Base-by-base conservation (phyloP, 2,113 vertebrate genomes). In the Oenanthe oenanthe region DNA sequence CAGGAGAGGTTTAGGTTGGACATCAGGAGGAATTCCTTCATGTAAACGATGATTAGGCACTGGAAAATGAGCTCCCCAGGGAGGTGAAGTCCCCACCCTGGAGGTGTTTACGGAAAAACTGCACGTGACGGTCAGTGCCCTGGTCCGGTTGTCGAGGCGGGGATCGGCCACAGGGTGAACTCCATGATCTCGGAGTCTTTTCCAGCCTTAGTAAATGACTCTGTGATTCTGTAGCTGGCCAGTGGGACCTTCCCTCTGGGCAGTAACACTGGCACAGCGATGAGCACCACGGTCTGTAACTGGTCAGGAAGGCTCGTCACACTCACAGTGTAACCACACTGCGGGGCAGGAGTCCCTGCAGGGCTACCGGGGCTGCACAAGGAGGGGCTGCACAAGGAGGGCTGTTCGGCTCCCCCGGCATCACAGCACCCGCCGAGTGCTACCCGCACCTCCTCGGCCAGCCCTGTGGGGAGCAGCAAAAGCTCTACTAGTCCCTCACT, bases 401-500 rank as follows among this genome's bases (percentile, higher is more conserved):
- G n/a, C 57, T 56, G 42, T 8, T 9, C 13, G 13, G 48, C 42
- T 71, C 20, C 34, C 22, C 34, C 19, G 36, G 36, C 36, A 32
- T 32, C 19, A 3, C 38, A 4, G 77, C 85, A 20, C 9, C 22
- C 32, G 28, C n/a, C 29, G 9, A 21, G 47, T 54, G 3, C n/a
- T 61, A 31, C 48, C 57, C 48, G 43, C 78, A 36, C 31, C 48
- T 36, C n/a, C 86, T 34, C 13, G 9, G 34, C 40, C 56, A 14
- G 62, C 43, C 62, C 42, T 7, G 57, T 53, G 17, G 77, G 53
- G 45, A 29, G 43, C 43, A 22, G 43, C 54, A 56, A 15, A 16
- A 22, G 47, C 43, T 14, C 5, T 9, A 0, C 15, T 38, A 29
- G 7, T 34, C 20, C 13, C n/a, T 58, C 42, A 0, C 4, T 7